These are phyloP conservation scores for Scelioninae gen. 1 DNA, from an alignment of 2,888 invertebrate genomes.

Conservation along the genomic window DNA sequence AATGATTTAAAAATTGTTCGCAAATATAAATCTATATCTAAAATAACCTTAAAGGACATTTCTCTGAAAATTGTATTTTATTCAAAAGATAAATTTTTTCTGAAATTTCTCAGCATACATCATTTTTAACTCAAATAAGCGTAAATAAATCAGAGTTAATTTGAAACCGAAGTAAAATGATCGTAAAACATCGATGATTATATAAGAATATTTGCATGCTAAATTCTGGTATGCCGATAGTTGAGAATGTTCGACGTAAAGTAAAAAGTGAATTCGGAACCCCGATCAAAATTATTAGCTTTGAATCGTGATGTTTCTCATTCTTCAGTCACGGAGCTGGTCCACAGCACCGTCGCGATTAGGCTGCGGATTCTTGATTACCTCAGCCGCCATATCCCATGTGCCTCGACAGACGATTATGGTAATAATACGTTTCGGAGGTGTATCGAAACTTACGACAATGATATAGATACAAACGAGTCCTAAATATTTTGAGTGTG, in stretches of 20 bases:
- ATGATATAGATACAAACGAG: no score
- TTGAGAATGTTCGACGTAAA: slow-evolving; percentile 1
- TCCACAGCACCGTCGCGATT: slow-evolving; percentile 83
- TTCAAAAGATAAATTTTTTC: no score
- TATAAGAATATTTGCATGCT: background rate
- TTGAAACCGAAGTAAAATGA: background rate
- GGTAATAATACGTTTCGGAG: slow-evolving; percentile 81
- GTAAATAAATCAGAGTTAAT: no score
- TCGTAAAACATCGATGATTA: background rate
- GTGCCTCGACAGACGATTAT: slow-evolving; percentile 79
- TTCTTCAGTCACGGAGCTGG: slow-evolving; percentile 83
- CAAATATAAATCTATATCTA: no score
- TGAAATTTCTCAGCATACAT: no score
- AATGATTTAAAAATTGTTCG: no score
- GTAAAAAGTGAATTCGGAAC: slow-evolving; percentile 41
- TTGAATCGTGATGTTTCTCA: slow-evolving; percentile 79
- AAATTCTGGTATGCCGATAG: background rate
- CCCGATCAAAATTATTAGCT: slow-evolving; percentile 66
- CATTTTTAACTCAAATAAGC: no score
- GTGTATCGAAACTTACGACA: slow-evolving; percentile 80
- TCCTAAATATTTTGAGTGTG: no score
- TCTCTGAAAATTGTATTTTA: no score
- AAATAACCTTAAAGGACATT: no score
- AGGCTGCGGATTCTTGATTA: slow-evolving; percentile 75
- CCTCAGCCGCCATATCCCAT: slow-evolving; percentile 76